phyloP scores from a whole-genome alignment of 2,113 vertebrate species.

The Eudyptes chrysolophus region DNA sequence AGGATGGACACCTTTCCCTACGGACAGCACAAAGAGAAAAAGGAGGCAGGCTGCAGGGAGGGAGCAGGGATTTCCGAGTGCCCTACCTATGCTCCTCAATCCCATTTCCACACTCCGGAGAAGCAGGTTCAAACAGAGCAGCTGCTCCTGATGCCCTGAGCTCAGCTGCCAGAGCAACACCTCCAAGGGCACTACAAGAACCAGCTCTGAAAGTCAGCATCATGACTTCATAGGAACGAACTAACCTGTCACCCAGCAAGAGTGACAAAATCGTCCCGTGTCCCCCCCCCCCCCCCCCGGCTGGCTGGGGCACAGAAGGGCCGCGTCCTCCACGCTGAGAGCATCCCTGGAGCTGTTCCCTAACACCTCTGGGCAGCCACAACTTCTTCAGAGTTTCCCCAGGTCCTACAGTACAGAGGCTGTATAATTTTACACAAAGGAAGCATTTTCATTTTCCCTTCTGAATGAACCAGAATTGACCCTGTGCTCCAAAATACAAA shows the following conservation, averaged over 20 bases:
- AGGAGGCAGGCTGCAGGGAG: background rate
- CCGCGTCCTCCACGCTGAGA: fast-evolving
- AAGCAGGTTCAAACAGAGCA: background rate
- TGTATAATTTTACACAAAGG: background rate
- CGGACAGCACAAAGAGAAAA: background rate
- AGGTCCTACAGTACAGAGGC: background rate
- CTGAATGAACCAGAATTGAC: background rate
- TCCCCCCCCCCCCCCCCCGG: too few species aligned
- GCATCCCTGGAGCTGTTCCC: background rate
- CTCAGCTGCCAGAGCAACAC: background rate
- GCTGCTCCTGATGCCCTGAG: background rate
- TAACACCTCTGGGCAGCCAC: background rate
- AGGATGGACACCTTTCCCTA: background rate
- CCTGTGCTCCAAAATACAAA: background rate
- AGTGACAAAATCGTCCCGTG: background rate
- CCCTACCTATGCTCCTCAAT: background rate
- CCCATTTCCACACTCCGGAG: background rate
- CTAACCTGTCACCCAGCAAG: background rate
- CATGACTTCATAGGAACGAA: fast-evolving
- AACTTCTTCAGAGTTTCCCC: background rate
- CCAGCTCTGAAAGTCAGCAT: background rate
- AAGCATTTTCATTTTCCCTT: background rate
- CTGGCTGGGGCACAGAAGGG: background rate
- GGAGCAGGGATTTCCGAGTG: background rate
- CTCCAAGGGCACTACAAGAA: background rate